Base-by-base conservation (phyloP, 2,797 vertebrate genomes). In the Lepilemur ruficaudatus region DNA sequence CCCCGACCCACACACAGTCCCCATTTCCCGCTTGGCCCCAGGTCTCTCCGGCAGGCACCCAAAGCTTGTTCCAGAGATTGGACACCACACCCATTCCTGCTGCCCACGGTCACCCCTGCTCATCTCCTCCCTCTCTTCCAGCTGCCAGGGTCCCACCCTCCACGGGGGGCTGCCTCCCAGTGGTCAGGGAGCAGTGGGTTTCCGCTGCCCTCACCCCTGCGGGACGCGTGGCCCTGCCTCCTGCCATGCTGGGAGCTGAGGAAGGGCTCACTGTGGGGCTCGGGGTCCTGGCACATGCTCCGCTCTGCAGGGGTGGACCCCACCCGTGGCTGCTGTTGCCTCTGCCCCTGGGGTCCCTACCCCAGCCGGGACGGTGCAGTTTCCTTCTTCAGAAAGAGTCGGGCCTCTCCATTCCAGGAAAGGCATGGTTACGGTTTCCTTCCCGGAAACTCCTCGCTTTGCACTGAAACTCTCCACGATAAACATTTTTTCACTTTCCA, bases 1-100 rank as follows among this genome's bases (percentile, higher is more conserved):
- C 43, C 23, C 38, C 14, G 2, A 9, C n/a, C 50, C 28, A 32
- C 35, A 1, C 11, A 22, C 25, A 7, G 9, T 0, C 15, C 30
- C 11, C 10, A 28, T 15, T 20, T 35, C 13, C 50, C n/a, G 1
- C 0, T 0, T 11, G 13, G 48, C 14, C 48, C 32, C 28, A 2
- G 73, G 41, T 28, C 43, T 70, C 25, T 28, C 75, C 46, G 35
- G 1, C 23, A 7, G 23, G 11, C 76, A 46, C 30, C 70, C 38
- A 5, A 35, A 48, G 65, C 46, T 1, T 0, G 2, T 12, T 38
- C 46, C 57, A 28, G 41, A 70, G 41, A 46, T 6, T 35, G 3
- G 57, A 25, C 30, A 9, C 32, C 32, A 7, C 82, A 61, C 23
- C 41, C 72, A 10, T 76, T 52, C 43, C 69, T 57, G 2, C 35